Evolutionary conservation across 1,140 invertebrate genomes (phyloP), one percentile per base, ranked within the genome.

Genomic region (Tetragonula clypearis): DNA sequence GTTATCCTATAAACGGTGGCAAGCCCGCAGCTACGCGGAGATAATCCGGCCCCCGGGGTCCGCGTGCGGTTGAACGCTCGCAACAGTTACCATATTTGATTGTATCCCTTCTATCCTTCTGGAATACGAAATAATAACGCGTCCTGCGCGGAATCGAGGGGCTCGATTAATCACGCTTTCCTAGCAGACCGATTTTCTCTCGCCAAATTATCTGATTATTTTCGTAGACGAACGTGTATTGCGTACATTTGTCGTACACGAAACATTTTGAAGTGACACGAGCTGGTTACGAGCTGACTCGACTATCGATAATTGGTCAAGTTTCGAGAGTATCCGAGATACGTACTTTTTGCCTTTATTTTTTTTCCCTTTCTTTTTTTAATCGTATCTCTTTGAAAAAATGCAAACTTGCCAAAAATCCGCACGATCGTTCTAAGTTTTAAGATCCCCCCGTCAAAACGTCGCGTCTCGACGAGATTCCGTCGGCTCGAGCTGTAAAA

Each of bases 51-150:
- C 94, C 93, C 91, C 91, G 89, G 94, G 94, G 94, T 89, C 92
- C 91, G 91, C 90, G 92, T 94, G 94, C 89, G 93, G 92, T 94
- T 95, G 94, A 95, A 85, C 88, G 93, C 84, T 93, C 92, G 93
- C 91, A 93, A 94, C 93, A 93, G 94, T 95, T 94, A 93, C 93
- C 93, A 94, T 94, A 94, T 94, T 94, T 94, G 93, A 94, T 94
- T 94, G 92, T 91, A 79, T 86, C 90, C 91, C 88, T 89, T 86
- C 85, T 88, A 87, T 77, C 84, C 83, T 86, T 41, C 35, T 35
- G 86, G 88, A 92, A 93, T 93, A 92, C 90, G 82, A 90, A 90
- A 92, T 93, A 87, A 89, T 80, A 80, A 79, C 53, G 66, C 79
- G 35, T 65, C 17, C 58, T 55, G 41, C 30, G 49, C 12, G 14